phyloP scores from a whole-genome alignment of 2,888 invertebrate genomes.

The Archaeoteleia sp. region DNA sequence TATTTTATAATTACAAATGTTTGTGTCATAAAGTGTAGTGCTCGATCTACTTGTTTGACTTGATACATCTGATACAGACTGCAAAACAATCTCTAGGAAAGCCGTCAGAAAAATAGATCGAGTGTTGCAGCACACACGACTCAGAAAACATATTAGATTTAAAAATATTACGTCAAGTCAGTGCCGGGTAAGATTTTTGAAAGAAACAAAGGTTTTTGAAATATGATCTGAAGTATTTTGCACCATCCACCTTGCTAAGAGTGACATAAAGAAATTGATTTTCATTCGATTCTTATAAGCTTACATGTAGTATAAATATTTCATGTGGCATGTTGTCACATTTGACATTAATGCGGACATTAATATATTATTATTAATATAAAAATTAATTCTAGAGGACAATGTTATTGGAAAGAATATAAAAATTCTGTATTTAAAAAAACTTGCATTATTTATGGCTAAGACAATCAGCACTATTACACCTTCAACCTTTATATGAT shows the following conservation, averaged over 20 bases:
- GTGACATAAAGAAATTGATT: slow-evolving; percentile 1
- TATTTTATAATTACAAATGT: too few species aligned
- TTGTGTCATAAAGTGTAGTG: too few species aligned
- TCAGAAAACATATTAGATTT: slow-evolving; percentile 11
- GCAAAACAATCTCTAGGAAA: background rate
- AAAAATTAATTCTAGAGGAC: too few species aligned
- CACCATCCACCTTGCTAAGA: background rate
- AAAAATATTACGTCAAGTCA: slow-evolving; percentile 12
- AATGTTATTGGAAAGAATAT: too few species aligned
- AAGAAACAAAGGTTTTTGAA: slow-evolving; percentile 8
- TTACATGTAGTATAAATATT: too few species aligned
- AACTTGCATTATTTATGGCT: too few species aligned
- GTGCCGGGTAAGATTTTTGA: slow-evolving; percentile 3
- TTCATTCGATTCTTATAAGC: slow-evolving; percentile 6
- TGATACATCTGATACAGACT: background rate
- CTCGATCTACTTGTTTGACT: background rate
- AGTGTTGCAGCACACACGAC: background rate
- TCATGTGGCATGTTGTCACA: too few species aligned
- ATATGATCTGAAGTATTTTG: slow-evolving; percentile 3
- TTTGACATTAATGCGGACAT: too few species aligned
- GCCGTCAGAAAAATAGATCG: background rate
- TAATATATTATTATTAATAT: too few species aligned
- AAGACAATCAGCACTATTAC: too few species aligned
- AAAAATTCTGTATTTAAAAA: too few species aligned
- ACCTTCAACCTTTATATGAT: too few species aligned